Evolutionary conservation across 2,888 invertebrate species (phyloP), one percentile per base, ranked within the genome.

Genomic region (Chymomyza procnemis): DNA sequence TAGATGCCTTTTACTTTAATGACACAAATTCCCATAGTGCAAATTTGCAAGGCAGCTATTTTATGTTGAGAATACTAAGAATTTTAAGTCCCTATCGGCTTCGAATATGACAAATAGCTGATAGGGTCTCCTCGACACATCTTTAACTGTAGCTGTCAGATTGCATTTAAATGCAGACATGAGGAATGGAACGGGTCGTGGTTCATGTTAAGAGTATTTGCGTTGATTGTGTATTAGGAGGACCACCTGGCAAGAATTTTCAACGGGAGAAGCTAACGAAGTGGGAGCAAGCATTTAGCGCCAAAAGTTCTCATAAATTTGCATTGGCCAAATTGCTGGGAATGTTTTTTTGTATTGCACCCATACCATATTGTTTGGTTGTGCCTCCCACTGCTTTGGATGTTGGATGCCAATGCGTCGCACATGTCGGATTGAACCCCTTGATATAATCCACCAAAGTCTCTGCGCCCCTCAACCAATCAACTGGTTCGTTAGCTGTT

Each of bases 381-480:
- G 4, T 73, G 64, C 67, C 62, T 58, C 61, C 66, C 64, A 14
- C 50, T 9, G 50, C 54, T 54, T 48, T 68, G 52, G 58, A 48
- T 74, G 74, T 71, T 71, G 74, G 73, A 76, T 82, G 81, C 81
- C 86, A 86, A 80, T 84, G 84, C 75, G 79, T 84, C 68, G 86
- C 85, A 61, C 85, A 81, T 83, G 82, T 83, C 85, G 79, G 82
- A 83, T 86, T 73, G 77, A 74, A 74, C 71, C 65, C 85, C 81
- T 86, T 83, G 86, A 85, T 85, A 82, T 70, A 55, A 66, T 9
- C 18, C 52, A 21, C 14, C 21, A 18, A 18, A 6, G 14, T 4
- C 48, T 21, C 12, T 1, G 50, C 18, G 22, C 26, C 16, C 19
- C 52, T 2, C 63, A 66, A 69, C 60, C 71, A 26, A 59, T 64